Evolutionary conservation across 2,888 invertebrate species (phyloP).

Genomic region (Oxycera nigricornis): DNA sequence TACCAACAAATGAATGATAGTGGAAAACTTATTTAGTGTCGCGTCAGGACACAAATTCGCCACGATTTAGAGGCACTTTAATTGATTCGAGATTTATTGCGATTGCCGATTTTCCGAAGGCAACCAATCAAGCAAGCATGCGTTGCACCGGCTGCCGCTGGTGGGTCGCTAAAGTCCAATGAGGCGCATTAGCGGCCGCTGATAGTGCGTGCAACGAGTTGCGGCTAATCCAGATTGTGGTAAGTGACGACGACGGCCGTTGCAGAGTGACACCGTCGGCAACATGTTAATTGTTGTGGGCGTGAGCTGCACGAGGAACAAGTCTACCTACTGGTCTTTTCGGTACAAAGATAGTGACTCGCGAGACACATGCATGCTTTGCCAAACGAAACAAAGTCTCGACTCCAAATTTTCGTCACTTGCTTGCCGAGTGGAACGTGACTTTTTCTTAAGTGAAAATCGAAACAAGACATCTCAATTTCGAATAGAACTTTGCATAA

Average conservation of each 20-base stretch:
- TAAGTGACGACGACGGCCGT: not conserved
- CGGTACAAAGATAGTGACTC: no score
- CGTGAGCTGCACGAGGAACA: not conserved
- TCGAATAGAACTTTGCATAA: not conserved
- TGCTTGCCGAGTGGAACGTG: not conserved
- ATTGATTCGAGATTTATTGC: conserved; percentile 14
- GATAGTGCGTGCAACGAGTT: conserved; percentile 1
- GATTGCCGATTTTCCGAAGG: not conserved
- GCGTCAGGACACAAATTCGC: not conserved
- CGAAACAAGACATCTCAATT: conserved; percentile 17
- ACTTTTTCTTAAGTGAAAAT: conserved; percentile 14
- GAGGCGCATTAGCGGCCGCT: not conserved
- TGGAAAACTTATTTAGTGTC: conserved; percentile 14
- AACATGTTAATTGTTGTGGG: conserved; percentile 13
- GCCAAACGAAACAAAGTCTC: not conserved
- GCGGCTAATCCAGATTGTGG: conserved; percentile 16
- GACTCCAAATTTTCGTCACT: conserved; percentile 2
- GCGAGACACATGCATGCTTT: not conserved
- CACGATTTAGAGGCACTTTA: not conserved
- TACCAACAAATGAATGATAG: not conserved
- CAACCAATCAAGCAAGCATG: no score
- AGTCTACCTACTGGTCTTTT: not conserved
- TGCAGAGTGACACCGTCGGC: not conserved
- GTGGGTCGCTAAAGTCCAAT: not conserved
- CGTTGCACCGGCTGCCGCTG: no score